Percentiles rank a stretch among this genome's conserved stretches.
phyloP scores from a whole-genome alignment of 2,888 invertebrate genomes.

The Plagodis pulveraria region DNA sequence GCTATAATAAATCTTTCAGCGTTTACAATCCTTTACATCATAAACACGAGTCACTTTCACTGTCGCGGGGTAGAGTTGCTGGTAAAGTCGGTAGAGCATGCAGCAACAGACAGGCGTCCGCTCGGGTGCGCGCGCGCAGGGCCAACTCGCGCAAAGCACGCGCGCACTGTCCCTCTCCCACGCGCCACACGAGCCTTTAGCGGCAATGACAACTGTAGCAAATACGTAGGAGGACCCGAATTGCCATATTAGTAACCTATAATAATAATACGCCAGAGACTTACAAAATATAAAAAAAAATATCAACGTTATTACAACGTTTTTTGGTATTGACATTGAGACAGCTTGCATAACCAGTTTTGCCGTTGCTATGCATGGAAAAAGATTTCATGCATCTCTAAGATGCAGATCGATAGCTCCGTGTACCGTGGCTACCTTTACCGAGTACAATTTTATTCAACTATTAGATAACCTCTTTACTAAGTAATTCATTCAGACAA shows the following conservation, averaged over 20 bases:
- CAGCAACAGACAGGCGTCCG: constrained; percentile 60
- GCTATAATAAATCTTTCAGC: constrained; percentile 17
- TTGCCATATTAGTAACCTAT: constrained; percentile 73
- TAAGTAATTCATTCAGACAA: no score
- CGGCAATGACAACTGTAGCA: constrained; percentile 59
- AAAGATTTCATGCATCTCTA: background rate
- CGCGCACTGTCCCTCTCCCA: constrained; percentile 61
- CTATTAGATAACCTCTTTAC: no score
- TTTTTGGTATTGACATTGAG: constrained; percentile 9
- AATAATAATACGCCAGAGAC: constrained; percentile 42
- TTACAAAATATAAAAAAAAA: constrained; percentile 37
- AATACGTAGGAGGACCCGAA: constrained; percentile 73
- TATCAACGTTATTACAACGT: constrained; percentile 25
- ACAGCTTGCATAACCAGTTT: constrained; percentile 2
- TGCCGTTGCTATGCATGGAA: background rate
- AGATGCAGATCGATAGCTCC: no score
- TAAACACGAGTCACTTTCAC: constrained; percentile 72
- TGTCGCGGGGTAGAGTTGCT: constrained; percentile 41
- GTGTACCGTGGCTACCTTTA: background rate
- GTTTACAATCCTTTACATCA: constrained; percentile 32
- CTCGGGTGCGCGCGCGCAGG: constrained; percentile 70
- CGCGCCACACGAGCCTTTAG: constrained; percentile 61
- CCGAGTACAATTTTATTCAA: background rate
- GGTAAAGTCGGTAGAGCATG: constrained; percentile 34
- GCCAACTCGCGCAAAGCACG: constrained; percentile 65